Percentiles rank a stretch among this genome's conserved stretches.
These are phyloP conservation scores for Brachionus rubens DNA, from an alignment of 1,140 invertebrate species.

Conservation along the genomic window DNA sequence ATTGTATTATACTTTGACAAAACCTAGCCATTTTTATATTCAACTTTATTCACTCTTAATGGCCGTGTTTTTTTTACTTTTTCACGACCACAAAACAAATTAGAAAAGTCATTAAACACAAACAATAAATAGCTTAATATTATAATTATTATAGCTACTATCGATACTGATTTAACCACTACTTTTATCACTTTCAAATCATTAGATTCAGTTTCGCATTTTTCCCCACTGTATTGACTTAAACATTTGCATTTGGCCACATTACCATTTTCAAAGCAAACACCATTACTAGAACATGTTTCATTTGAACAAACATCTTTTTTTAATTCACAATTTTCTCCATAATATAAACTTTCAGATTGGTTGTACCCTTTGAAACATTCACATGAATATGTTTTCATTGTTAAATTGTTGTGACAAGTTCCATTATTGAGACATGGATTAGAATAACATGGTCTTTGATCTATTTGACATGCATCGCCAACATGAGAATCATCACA, in stretches of 20 bases:
- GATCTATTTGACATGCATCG: background rate
- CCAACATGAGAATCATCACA: background rate
- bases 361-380: background rate
- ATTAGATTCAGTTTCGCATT: slow-evolving; percentile 2
- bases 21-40: too few relatives aligned
- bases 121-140: background rate
- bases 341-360: slow-evolving; percentile 21
- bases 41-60: too few relatives aligned
- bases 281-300: slow-evolving; percentile 32
- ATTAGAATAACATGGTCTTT: background rate
- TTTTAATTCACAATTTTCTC: slow-evolving; percentile 9
- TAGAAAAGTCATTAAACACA: background rate
- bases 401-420: background rate
- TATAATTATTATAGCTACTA: slow-evolving; percentile 4
- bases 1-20: too few relatives aligned
- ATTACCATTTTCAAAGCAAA: background rate
- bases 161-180: background rate
- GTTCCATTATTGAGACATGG: slow-evolving; percentile 37
- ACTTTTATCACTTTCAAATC: background rate
- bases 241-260: background rate
- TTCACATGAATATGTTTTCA: background rate
- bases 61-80: too few relatives aligned
- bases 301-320: slow-evolving; percentile 26
- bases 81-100: too few relatives aligned
- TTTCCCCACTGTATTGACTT: background rate